phyloP scores from a whole-genome alignment of 2,888 invertebrate genomes.

The Drosophila mimica region DNA sequence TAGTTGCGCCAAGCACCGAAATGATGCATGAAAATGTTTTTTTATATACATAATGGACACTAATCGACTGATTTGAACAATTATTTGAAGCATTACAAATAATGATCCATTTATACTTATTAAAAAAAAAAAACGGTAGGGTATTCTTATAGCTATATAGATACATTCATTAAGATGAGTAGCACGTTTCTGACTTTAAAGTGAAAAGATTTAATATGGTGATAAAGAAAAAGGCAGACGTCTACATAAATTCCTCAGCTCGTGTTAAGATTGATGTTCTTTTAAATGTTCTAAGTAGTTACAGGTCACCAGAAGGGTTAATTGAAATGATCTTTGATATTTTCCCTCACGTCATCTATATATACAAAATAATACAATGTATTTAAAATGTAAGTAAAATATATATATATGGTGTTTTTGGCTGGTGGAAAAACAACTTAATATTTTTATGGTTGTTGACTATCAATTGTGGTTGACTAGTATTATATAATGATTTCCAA shows the following conservation, averaged over 20 bases:
- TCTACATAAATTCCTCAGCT: neutral
- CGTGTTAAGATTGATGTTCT: neutral
- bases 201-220: neutral
- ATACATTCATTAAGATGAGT: neutral
- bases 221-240: neutral
- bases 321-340: constrained; percentile 34
- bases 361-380: neutral
- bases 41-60: constrained; percentile 20
- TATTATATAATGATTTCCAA: neutral
- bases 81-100: constrained; percentile 20
- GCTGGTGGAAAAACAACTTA: neutral
- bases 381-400: neutral
- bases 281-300: constrained; percentile 5
- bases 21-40: constrained; percentile 67
- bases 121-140: constrained; percentile 4
- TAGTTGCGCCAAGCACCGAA: constrained; percentile 68
- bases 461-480: neutral
- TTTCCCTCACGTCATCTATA: neutral
- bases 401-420: neutral
- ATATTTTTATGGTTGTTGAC: neutral
- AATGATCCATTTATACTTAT: constrained; percentile 11
- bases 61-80: constrained; percentile 25
- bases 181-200: constrained; percentile 2
- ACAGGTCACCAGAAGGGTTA: constrained; percentile 46
- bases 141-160: neutral